A percentile compares a stretch with the other conserved stretches of the same genome.
Evolutionary conservation across 2,888 invertebrate genomes (phyloP).

Genomic region (Scaptomyza parva): DNA sequence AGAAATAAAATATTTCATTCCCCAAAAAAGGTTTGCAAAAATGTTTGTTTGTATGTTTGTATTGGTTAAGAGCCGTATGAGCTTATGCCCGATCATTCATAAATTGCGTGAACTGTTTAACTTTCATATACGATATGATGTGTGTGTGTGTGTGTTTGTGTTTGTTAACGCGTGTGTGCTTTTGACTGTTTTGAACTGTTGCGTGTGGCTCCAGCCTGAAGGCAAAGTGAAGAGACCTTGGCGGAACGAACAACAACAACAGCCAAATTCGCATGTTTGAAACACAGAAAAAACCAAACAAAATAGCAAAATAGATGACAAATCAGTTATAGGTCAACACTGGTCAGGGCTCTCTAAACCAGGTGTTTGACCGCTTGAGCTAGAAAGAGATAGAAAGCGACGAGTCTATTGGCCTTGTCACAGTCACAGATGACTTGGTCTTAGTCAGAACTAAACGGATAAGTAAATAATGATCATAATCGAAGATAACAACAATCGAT

Average conservation of each 20-base stretch:
- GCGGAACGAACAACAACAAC: slow-evolving; percentile 32
- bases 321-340: slow-evolving; percentile 72
- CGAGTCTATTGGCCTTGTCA: slow-evolving; percentile 70
- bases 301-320: slow-evolving; percentile 4
- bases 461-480: neutral
- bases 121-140: slow-evolving; percentile 15
- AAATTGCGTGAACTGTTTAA: slow-evolving; percentile 69
- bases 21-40: slow-evolving; percentile 31
- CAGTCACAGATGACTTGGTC: too few relatives aligned
- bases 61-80: slow-evolving; percentile 71
- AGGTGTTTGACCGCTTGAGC: neutral
- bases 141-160: slow-evolving; percentile 15
- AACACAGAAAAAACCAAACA: slow-evolving; percentile 37
- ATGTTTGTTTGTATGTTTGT: slow-evolving; percentile 39
- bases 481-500: neutral
- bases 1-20: neutral
- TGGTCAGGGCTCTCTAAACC: slow-evolving; percentile 57
- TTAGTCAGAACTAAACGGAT: too few relatives aligned
- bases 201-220: slow-evolving; percentile 58
- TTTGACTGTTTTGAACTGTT: slow-evolving; percentile 60
- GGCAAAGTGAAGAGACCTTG: slow-evolving; percentile 73
- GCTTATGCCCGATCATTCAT: slow-evolving; percentile 73
- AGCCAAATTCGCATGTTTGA: slow-evolving; percentile 14
- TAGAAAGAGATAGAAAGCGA: slow-evolving; percentile 1
- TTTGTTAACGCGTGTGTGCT: slow-evolving; percentile 32